Conservation (phyloP, 2,113 vertebrate species). For the Pangasianodon gigas region DNA sequence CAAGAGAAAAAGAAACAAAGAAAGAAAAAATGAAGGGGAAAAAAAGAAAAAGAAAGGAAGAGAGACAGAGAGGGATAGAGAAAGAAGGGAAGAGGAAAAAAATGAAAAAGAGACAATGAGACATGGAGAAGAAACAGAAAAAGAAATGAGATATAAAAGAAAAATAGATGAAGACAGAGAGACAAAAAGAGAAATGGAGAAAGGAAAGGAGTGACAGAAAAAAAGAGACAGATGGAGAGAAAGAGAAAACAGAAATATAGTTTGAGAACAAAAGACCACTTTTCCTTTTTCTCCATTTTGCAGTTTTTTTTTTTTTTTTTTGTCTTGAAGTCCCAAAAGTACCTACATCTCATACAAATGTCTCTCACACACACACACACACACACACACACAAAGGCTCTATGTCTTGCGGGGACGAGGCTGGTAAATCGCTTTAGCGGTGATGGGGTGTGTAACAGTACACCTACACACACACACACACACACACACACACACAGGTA, state of each 20-base stretch:
- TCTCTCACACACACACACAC: constrained; percentile 38
- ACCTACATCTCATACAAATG: not conserved
- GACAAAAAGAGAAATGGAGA: not conserved
- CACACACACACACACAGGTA: constrained; percentile 32
- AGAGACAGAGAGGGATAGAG: not conserved
- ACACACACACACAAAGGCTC: constrained; percentile 16
- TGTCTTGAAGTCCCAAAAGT: not conserved
- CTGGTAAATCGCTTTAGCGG: constrained; percentile 39
- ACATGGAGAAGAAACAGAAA: not conserved
- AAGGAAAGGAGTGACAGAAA: not conserved
- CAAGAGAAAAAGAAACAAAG: not conserved
- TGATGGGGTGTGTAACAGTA: constrained; percentile 22
- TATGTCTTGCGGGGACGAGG: constrained; percentile 10
- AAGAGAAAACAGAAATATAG: not conserved
- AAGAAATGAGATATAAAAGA: not conserved
- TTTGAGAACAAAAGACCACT: not conserved
- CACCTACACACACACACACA: constrained; percentile 11
- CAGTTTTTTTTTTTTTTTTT: not conserved
- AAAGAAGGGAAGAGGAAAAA: not conserved
- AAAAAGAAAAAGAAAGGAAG: not conserved
- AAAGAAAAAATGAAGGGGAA: not conserved
- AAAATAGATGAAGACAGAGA: not conserved
- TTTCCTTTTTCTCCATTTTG: too few species aligned
- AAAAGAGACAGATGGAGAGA: not conserved
- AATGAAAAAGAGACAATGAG: not conserved